Conservation (phyloP, 1,140 invertebrate genomes). For the Whitmania pigra region DNA sequence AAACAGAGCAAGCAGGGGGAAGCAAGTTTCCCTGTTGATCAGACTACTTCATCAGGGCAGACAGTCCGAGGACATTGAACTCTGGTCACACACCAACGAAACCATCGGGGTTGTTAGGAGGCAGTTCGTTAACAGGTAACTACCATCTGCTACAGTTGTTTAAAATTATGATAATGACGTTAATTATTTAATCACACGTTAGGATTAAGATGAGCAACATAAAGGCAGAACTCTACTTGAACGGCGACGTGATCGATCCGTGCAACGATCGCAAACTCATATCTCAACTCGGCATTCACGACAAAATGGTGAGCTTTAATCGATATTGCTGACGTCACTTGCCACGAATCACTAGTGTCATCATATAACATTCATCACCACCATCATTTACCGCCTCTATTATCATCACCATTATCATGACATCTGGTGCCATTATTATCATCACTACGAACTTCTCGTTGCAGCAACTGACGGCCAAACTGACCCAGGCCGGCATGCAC, state of each 20-base stretch:
- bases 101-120: constrained; percentile 56
- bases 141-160: neutral
- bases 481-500: constrained; percentile 64
- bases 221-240: constrained; percentile 78
- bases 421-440: too few relatives aligned
- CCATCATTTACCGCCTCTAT: too few relatives aligned
- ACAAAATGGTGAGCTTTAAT: constrained; percentile 63
- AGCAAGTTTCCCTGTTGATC: constrained; percentile 71
- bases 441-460: constrained; percentile 20
- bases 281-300: constrained; percentile 68
- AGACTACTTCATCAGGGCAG: constrained; percentile 77
- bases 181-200: neutral
- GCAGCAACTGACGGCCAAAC: constrained; percentile 69
- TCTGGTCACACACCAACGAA: constrained; percentile 85
- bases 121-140: neutral
- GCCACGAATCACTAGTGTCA: too few relatives aligned
- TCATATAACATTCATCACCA: too few relatives aligned
- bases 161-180: too few relatives aligned
- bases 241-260: constrained; percentile 73
- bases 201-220: constrained; percentile 44
- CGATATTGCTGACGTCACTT: too few relatives aligned
- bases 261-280: constrained; percentile 75
- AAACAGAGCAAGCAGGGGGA: constrained; percentile 68
- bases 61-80: constrained; percentile 78
- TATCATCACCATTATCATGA: too few relatives aligned